phyloP scores from a whole-genome alignment of 2,113 vertebrate genomes.

The Gymnarchus niloticus region DNA sequence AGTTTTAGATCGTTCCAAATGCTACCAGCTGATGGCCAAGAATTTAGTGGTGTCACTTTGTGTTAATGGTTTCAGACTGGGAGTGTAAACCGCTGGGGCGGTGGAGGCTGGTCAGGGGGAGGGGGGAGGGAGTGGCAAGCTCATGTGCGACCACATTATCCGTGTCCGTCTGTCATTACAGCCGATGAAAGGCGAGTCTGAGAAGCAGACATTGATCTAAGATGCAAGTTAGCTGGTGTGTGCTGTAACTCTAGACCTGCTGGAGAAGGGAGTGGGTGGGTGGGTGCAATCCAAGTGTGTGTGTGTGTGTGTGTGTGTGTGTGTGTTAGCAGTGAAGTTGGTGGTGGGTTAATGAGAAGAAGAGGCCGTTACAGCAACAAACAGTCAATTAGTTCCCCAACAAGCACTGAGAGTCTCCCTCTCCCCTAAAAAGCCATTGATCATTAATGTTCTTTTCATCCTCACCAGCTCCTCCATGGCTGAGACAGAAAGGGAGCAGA shows the following conservation, averaged over 20 bases:
- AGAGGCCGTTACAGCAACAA: background rate
- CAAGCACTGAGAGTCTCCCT: background rate
- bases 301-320: background rate
- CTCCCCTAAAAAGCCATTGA: background rate
- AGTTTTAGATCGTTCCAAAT: background rate
- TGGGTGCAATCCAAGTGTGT: background rate
- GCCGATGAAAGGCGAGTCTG: slow-evolving; percentile 7
- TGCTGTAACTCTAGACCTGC: slow-evolving; percentile 2
- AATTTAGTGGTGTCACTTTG: background rate
- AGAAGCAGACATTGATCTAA: slow-evolving; percentile 15
- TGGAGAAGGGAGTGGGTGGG: background rate
- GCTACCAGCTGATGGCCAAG: background rate
- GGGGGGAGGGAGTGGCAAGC: background rate
- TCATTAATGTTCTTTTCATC: background rate
- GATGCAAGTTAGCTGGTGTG: background rate
- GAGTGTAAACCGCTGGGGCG: background rate
- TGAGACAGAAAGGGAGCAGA: background rate
- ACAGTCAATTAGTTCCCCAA: background rate
- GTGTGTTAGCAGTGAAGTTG: background rate
- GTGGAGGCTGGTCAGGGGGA: background rate
- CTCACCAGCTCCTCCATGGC: background rate
- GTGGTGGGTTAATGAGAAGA: background rate
- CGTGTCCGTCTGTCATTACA: background rate
- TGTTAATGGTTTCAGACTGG: background rate
- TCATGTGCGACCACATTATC: background rate